Conservation (phyloP, 2,888 invertebrate genomes). For the Troides oblongomaculatus region DNA sequence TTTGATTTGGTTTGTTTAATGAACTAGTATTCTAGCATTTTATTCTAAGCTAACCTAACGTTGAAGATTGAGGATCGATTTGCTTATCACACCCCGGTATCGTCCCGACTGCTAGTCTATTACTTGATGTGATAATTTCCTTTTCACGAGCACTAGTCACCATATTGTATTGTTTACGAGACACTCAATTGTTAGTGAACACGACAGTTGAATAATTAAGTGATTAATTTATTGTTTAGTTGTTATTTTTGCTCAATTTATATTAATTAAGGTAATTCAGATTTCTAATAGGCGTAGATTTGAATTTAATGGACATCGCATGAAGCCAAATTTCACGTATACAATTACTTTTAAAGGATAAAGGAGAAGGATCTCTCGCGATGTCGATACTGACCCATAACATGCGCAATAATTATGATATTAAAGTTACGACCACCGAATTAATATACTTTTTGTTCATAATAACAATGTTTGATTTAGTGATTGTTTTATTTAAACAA, state of each 20-base stretch:
- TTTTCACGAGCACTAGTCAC: constrained; percentile 1
- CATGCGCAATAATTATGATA: background rate
- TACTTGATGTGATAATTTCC: background rate
- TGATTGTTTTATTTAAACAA: background rate
- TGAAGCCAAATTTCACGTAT: constrained; percentile 22
- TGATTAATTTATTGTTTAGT: constrained; percentile 18
- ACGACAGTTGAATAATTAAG: background rate
- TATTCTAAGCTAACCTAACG: background rate
- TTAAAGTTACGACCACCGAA: background rate
- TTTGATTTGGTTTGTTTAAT: no score
- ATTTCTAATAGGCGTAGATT: constrained; percentile 13
- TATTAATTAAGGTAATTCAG: constrained; percentile 27
- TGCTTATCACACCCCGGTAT: no score
- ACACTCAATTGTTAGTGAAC: constrained; percentile 10
- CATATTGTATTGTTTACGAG: constrained; percentile 2
- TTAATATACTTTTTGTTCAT: background rate
- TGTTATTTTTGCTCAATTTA: constrained; percentile 36
- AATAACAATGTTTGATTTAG: background rate
- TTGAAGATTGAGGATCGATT: no score
- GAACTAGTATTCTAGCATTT: background rate
- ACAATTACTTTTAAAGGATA: constrained; percentile 12
- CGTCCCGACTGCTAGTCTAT: background rate
- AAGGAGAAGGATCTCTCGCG: background rate
- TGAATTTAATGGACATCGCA: constrained; percentile 11
- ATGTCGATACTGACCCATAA: background rate